Percentiles rank a stretch among this genome's conserved stretches.
phyloP scores from a whole-genome alignment of 2,888 invertebrate species.

The Tiliacea citrago region DNA sequence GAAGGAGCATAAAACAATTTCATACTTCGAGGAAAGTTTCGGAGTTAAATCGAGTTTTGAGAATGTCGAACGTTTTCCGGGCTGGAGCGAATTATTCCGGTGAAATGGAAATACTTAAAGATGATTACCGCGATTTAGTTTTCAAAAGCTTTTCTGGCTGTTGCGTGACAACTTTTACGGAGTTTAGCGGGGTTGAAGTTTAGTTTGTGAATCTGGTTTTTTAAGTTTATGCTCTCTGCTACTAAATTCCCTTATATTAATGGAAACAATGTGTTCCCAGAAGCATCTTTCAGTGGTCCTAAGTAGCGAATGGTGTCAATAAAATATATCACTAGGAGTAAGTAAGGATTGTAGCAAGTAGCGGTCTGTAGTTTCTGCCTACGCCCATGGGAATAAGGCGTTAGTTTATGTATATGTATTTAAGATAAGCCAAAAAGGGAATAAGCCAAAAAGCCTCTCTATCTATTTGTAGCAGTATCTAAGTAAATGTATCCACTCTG shows the following conservation, averaged over 20 bases:
- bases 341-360: not conserved
- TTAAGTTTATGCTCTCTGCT: not conserved
- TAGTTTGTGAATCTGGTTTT: not conserved
- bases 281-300: not conserved
- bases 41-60: slow-evolving; percentile 44
- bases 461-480: not conserved
- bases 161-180: not conserved
- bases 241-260: not conserved
- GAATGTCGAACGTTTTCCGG: slow-evolving; percentile 27
- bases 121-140: slow-evolving; percentile 31
- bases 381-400: not conserved
- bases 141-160: slow-evolving; percentile 15
- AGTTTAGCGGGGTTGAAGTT: not conserved
- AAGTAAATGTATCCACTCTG: not conserved
- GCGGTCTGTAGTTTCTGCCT: not conserved
- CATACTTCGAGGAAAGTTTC: slow-evolving; percentile 34
- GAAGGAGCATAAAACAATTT: slow-evolving; percentile 44
- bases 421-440: not conserved
- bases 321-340: not conserved
- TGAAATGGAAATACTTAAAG: slow-evolving; percentile 48
- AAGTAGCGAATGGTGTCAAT: not conserved
- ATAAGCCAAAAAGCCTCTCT: not conserved
- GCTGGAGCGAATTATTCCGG: slow-evolving; percentile 12
- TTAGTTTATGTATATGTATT: not conserved
- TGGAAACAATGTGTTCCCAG: not conserved